These are phyloP conservation scores for Pithys albifrons DNA, from an alignment of 2,113 vertebrate species.

Conservation along the genomic window DNA sequence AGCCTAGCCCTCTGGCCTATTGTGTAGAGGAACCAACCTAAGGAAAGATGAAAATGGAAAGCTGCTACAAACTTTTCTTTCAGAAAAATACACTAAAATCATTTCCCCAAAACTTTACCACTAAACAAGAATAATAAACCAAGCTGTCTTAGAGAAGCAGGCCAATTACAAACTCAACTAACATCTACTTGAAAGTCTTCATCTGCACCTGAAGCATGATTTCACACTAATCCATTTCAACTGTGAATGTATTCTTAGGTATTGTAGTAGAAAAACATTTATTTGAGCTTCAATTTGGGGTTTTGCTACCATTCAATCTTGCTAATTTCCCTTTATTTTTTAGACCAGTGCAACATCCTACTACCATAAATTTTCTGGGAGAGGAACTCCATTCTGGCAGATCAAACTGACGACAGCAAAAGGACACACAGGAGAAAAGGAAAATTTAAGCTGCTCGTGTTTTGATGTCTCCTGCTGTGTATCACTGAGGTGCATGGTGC, in stretches of 20 bases:
- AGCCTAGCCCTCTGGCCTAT: constrained; percentile 91
- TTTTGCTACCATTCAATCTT: not conserved
- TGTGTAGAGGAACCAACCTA: constrained; percentile 96
- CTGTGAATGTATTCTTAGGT: not conserved
- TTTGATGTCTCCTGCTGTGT: not conserved
- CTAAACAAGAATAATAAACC: not conserved
- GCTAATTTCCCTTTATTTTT: not conserved
- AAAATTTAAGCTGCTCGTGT: not conserved
- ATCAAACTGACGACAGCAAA: not conserved
- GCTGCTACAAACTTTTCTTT: not conserved
- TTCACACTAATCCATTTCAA: not conserved
- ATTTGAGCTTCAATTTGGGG: not conserved
- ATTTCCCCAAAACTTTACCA: not conserved
- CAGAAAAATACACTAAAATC: not conserved
- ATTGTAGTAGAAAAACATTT: not conserved
- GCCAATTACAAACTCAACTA: not conserved
- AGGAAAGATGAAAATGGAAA: not conserved
- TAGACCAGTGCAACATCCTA: not conserved
- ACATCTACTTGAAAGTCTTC: not conserved
- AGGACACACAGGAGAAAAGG: not conserved
- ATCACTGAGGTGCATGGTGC: not conserved
- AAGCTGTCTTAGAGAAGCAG: not conserved
- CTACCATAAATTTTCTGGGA: not conserved
- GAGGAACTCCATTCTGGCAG: not conserved
- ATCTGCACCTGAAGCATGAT: not conserved